Base-by-base conservation (phyloP, 2,888 invertebrate genomes). In the Tipula helvola region DNA sequence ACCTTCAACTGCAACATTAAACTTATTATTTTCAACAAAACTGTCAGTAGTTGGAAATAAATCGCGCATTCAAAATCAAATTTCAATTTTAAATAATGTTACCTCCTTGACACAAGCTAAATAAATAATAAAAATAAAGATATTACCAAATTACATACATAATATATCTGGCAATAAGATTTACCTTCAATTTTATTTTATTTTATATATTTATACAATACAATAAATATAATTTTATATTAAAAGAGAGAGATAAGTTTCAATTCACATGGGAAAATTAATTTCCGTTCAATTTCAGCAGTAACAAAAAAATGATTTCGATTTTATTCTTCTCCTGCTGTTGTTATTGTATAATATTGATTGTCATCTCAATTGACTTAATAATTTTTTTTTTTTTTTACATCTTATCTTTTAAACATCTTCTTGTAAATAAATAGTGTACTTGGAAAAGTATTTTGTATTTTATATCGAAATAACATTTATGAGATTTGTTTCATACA, bases 261-360 rank as follows among this genome's bases (percentile, higher is more conserved):
- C 71, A 71, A 71, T 71, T 71, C 71, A 71, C 71, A 71, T 71
- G 71, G 71, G 71, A 71, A 71, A 71, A 71, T 71, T 71, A 71
- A 71, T 71, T 71, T 71, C 71, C 71, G 71, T 71, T 71, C 71
- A 71, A 71, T 71, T 71, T 71, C 71, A 71, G 71, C 71, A 71
- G 39, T 28, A 71, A 71, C 18, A 71, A 28, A 71, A 18, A 71
- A 71, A 18, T 71, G 71, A 71, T 71, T 71, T 71, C 71, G 71
- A 71, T 71, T 71, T 71, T 71, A 71, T 71, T 71, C 71, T 71
- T 71, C 71, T 71, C 28, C 71, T 52, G 52, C n/a, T 16, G n/a
- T 52, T 18, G 71, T 71, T 71, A 28, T 71, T 71, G 71, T 71
- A 71, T 71, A 71, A 28, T 71, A 71, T 71, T 71, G 71, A 71